These are phyloP conservation scores for Semicossyphus pulcher DNA, from an alignment of 2,113 vertebrate genomes.

Conservation along the genomic window DNA sequence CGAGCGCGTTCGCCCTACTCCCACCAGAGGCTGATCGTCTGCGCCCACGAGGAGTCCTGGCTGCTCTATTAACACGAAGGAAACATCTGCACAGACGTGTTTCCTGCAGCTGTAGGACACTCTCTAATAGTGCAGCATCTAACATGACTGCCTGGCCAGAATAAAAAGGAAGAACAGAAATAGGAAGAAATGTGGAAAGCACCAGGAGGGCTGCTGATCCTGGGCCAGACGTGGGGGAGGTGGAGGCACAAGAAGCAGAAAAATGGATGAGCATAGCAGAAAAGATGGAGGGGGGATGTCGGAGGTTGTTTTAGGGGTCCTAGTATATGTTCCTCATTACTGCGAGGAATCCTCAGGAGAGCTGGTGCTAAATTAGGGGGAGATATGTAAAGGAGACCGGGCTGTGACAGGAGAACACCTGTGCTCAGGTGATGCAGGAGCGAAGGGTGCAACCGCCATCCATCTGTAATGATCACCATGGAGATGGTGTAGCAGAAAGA, in stretches of 20 bases:
- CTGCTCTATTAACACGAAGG: conserved; percentile 62
- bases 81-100: conserved; percentile 40
- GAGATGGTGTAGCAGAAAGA: conserved; percentile 37
- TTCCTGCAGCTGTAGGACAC: conserved; percentile 52
- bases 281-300: conserved; percentile 5
- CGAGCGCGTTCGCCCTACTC: conserved; percentile 34
- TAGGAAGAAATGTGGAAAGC: conserved; percentile 27
- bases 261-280: conserved; percentile 36
- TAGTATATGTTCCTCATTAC: conserved; percentile 51
- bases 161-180: conserved; percentile 40
- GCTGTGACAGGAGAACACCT: conserved; percentile 46
- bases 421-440: conserved; percentile 26
- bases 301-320: conserved; percentile 36
- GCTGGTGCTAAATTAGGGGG: conserved; percentile 18
- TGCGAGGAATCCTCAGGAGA: conserved; percentile 23
- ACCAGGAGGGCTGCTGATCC: conserved; percentile 29
- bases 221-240: conserved; percentile 35
- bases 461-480: conserved; percentile 59
- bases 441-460: conserved; percentile 17
- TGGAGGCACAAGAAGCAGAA: conserved; percentile 23
- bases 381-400: conserved; percentile 28
- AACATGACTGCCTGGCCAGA: conserved; percentile 72
- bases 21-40: conserved; percentile 40
- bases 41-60: conserved; percentile 41
- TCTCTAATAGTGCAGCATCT: conserved; percentile 13